Conservation (phyloP, 2,888 invertebrate species). For the Falcaria lacertinaria region DNA sequence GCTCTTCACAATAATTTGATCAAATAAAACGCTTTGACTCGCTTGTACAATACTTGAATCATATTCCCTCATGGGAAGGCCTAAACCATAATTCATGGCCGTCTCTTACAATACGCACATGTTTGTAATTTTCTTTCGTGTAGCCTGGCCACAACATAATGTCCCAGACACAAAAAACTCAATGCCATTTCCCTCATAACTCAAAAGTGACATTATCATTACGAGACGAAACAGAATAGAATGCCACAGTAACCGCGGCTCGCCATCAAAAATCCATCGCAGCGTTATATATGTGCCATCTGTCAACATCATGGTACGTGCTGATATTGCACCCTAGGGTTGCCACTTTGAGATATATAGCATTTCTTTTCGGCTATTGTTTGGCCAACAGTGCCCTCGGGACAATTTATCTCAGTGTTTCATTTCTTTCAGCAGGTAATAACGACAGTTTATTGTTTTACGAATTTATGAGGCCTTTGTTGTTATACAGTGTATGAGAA, state of each 20-base stretch:
- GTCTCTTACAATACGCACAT: too few relatives aligned
- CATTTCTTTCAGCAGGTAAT: background rate
- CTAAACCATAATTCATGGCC: too few relatives aligned
- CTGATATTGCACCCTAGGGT: slow-evolving; percentile 18
- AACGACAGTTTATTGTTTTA: background rate
- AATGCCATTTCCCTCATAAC: background rate
- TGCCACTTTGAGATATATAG: slow-evolving; percentile 4
- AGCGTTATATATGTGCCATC: slow-evolving; percentile 14
- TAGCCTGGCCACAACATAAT: background rate
- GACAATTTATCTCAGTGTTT: background rate
- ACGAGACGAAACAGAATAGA: background rate
- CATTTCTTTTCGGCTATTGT: slow-evolving; percentile 5
- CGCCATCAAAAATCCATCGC: slow-evolving; percentile 21
- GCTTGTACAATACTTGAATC: too few relatives aligned
- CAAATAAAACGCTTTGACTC: too few relatives aligned
- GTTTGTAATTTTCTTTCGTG: too few relatives aligned
- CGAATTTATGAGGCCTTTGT: background rate
- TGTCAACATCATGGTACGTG: slow-evolving; percentile 19
- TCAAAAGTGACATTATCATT: slow-evolving; percentile 1
- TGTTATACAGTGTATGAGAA: background rate
- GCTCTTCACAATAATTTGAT: too few relatives aligned
- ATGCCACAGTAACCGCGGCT: slow-evolving; percentile 7
- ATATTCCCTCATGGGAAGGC: too few relatives aligned
- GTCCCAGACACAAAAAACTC: background rate
- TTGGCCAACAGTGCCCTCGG: slow-evolving; percentile 6